A percentile compares a stretch with the other conserved stretches of the same genome.
These are phyloP conservation scores for Diceros bicornis DNA, from an alignment of 2,797 vertebrate species.

Conservation along the genomic window DNA sequence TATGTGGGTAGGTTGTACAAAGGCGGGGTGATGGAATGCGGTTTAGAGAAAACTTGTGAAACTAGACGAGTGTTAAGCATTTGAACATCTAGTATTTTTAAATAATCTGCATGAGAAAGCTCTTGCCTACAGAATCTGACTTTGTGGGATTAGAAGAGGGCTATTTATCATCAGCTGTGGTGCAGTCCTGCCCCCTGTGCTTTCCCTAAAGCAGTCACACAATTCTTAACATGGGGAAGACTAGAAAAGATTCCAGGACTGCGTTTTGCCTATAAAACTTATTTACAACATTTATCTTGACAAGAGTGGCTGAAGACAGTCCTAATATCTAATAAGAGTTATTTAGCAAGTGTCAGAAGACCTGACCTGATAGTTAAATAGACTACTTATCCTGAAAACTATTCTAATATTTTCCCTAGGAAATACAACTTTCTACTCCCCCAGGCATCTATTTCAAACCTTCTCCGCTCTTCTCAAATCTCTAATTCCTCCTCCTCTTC, in stretches of 20 bases:
- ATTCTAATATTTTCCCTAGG: background rate
- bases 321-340: background rate
- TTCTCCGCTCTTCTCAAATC: background rate
- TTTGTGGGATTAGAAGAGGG: background rate
- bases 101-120: background rate
- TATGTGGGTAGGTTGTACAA: background rate
- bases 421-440: background rate
- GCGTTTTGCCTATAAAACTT: slow-evolving; percentile 27
- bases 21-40: background rate
- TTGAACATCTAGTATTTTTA: slow-evolving; percentile 1
- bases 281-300: slow-evolving; percentile 53
- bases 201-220: background rate
- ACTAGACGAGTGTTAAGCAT: background rate
- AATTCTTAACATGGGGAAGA: background rate
- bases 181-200: background rate
- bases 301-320: background rate
- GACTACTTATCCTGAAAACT: background rate
- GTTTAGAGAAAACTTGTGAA: slow-evolving; percentile 30
- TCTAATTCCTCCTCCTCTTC: background rate
- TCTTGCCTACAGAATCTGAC: background rate
- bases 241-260: background rate
- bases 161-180: background rate
- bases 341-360: background rate
- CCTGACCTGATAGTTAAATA: background rate
- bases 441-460: background rate